These are phyloP conservation scores for Pedicia rivosa DNA, from an alignment of 2,888 invertebrate genomes.

Conservation along the genomic window DNA sequence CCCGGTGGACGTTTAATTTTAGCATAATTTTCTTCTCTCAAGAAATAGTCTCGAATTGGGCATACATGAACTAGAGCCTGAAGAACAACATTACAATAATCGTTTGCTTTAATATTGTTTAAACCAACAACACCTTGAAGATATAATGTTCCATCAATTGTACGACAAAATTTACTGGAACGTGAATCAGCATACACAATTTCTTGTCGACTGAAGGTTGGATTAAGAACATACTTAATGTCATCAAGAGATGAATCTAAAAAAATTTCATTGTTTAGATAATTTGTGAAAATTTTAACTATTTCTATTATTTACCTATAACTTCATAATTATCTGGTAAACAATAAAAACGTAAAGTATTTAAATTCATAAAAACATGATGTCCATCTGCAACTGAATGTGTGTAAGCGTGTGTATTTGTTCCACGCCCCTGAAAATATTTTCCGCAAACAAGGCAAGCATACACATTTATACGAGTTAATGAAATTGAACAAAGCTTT, in stretches of 20 bases:
- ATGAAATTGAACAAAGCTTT: conserved; percentile 92
- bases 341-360: conserved; percentile 95
- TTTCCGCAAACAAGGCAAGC: conserved; percentile 99
- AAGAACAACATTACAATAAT: conserved; percentile 97
- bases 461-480: conserved; percentile 97
- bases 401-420: conserved; percentile 96
- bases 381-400: conserved; percentile 97
- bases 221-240: conserved; percentile 96
- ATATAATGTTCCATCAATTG: conserved; percentile 93
- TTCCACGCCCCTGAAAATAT: conserved; percentile 94
- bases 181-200: conserved; percentile 61
- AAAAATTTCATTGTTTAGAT: conserved; percentile 15
- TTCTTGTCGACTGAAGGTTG: conserved; percentile 75
- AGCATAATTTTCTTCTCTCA: conserved; percentile 84
- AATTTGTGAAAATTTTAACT: neutral
- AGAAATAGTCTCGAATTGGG: conserved; percentile 86
- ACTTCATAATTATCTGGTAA: conserved; percentile 99
- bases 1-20: conserved; percentile 85
- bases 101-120: conserved; percentile 99
- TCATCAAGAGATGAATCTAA: conserved; percentile 91
- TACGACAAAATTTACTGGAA: conserved; percentile 69
- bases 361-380: conserved; percentile 94
- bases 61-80: conserved; percentile 90
- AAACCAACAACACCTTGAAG: conserved; percentile 93
- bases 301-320: conserved; percentile 47